Conservation (phyloP, 2,113 vertebrate genomes). For the Gopherus evgoodei region DNA sequence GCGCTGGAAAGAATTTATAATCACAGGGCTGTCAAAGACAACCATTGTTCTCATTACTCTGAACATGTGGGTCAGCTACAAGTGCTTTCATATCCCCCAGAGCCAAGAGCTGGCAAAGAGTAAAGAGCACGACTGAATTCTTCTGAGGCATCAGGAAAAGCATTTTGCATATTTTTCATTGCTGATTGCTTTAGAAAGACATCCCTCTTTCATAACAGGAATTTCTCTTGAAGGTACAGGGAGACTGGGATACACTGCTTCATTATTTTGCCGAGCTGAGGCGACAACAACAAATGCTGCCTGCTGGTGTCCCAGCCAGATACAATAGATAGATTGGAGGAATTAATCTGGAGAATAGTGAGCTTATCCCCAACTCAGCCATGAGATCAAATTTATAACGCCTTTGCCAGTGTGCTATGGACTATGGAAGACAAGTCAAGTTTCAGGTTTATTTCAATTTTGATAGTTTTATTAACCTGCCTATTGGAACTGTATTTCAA, state of each 20-base stretch:
- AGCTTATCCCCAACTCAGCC: constrained; percentile 45
- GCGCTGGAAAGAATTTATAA: constrained; percentile 88
- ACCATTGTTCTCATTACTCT: constrained; percentile 84
- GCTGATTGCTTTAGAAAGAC: constrained; percentile 80
- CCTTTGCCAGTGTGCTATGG: constrained; percentile 61
- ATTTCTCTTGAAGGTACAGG: constrained; percentile 81
- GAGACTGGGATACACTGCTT: constrained; percentile 70
- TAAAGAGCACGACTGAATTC: constrained; percentile 81
- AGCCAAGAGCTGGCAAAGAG: constrained; percentile 79
- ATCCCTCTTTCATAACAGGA: constrained; percentile 83
- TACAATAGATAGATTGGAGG: constrained; percentile 42
- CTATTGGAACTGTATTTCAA: background rate
- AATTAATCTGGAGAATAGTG: constrained; percentile 2
- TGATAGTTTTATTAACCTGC: constrained; percentile 32
- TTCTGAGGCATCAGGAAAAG: constrained; percentile 84
- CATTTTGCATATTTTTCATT: constrained; percentile 85
- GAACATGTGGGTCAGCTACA: constrained; percentile 86
- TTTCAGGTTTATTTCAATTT: constrained; percentile 68
- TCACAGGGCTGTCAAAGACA: constrained; percentile 85
- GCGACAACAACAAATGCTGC: constrained; percentile 63
- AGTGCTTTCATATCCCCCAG: constrained; percentile 83
- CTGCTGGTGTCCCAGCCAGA: constrained; percentile 57
- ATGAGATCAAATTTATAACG: constrained; percentile 44
- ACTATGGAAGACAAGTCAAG: constrained; percentile 67
- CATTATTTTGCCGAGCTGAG: constrained; percentile 68